Percentiles rank a stretch among this genome's conserved stretches.
These are phyloP conservation scores for Zophobas morio DNA, from an alignment of 1,140 invertebrate genomes.

Conservation along the genomic window DNA sequence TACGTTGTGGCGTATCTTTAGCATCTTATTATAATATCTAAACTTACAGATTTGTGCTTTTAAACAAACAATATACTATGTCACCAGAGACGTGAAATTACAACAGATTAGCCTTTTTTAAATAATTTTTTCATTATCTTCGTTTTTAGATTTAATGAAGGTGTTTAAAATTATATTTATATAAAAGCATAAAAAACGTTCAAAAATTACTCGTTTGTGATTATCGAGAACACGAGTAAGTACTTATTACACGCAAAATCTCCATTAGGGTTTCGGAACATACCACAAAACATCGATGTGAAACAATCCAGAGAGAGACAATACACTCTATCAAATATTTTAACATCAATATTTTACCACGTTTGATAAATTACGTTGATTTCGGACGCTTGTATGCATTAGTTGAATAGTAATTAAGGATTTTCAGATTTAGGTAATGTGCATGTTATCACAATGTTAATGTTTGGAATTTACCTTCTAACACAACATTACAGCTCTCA, in stretches of 20 bases:
- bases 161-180: slow-evolving; percentile 38
- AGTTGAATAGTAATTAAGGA: slow-evolving; percentile 20
- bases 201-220: slow-evolving; percentile 31
- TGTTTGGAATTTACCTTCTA: neutral
- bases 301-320: slow-evolving; percentile 28
- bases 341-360: slow-evolving; percentile 24
- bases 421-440: slow-evolving; percentile 2
- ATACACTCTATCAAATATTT: slow-evolving; percentile 31
- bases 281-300: slow-evolving; percentile 12
- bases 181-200: slow-evolving; percentile 30
- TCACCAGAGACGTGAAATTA: too few relatives aligned
- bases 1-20: slow-evolving; percentile 51
- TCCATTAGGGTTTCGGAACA: slow-evolving; percentile 8
- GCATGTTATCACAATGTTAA: neutral
- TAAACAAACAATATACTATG: neutral
- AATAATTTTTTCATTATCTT: slow-evolving; percentile 10
- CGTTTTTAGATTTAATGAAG: slow-evolving; percentile 27
- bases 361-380: slow-evolving; percentile 23
- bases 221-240: slow-evolving; percentile 32
- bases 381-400: neutral
- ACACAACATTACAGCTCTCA: too few relatives aligned
- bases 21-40: slow-evolving; percentile 50
- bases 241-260: slow-evolving; percentile 35
- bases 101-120: too few relatives aligned
- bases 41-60: slow-evolving; percentile 42